Evolutionary conservation across 2,888 invertebrate species (phyloP).

Genomic region (Spisula subtruncata): DNA sequence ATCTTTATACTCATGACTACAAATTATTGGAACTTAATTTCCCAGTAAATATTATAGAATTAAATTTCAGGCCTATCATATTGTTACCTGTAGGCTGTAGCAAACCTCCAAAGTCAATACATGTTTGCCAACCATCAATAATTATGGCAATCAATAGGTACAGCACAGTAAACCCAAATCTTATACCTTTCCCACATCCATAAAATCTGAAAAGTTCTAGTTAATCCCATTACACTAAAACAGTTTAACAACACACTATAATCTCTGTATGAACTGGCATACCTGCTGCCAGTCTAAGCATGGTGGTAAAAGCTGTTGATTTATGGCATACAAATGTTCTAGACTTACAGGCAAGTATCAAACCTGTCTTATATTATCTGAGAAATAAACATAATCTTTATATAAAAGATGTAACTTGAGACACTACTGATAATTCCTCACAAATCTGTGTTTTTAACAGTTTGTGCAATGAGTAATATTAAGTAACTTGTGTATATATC

Average conservation of each 20-base stretch:
- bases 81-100: too few relatives aligned
- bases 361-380: slow-evolving; percentile 13
- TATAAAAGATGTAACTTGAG: slow-evolving; percentile 34
- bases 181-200: too few relatives aligned
- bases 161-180: too few relatives aligned
- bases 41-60: too few relatives aligned
- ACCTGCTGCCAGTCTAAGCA: neutral
- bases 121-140: too few relatives aligned
- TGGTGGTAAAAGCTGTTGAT: slow-evolving; percentile 18
- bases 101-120: too few relatives aligned
- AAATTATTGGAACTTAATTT: too few relatives aligned
- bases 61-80: too few relatives aligned
- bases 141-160: too few relatives aligned
- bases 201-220: neutral
- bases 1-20: too few relatives aligned
- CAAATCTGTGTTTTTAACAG: neutral
- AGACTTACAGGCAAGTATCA: slow-evolving; percentile 8
- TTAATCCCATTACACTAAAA: neutral
- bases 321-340: slow-evolving; percentile 29
- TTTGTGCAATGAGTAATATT: neutral
- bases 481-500: neutral
- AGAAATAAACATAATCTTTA: slow-evolving; percentile 41
- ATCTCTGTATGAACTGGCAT: neutral
- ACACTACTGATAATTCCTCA: slow-evolving; percentile 14
- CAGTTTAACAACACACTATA: too few relatives aligned